A percentile compares a stretch with the other conserved stretches of the same genome.
Evolutionary conservation across 2,113 vertebrate species (phyloP).

Genomic region (Tor tambroides): DNA sequence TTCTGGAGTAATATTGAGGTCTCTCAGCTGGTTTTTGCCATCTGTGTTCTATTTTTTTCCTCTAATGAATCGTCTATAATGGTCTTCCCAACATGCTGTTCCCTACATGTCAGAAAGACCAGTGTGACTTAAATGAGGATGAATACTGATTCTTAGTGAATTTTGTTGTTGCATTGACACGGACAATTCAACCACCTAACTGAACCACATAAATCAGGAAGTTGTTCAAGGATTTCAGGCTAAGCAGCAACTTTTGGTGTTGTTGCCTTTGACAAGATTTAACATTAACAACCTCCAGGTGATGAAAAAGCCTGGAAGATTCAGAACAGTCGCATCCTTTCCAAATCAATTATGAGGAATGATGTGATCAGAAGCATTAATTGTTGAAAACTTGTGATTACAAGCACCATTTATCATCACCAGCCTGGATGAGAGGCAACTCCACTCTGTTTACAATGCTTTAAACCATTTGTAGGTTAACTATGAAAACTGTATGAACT

Average conservation of each 20-base stretch:
- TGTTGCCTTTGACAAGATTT: background rate
- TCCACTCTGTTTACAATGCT: conserved; percentile 78
- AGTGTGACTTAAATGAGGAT: background rate
- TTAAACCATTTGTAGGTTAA: conserved; percentile 66
- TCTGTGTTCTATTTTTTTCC: background rate
- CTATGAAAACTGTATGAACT: background rate
- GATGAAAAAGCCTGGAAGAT: background rate
- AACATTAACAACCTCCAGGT: background rate
- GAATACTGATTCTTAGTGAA: background rate
- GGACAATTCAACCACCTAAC: background rate
- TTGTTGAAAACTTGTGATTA: conserved; percentile 9
- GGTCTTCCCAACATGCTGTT: background rate
- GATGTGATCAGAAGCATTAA: background rate
- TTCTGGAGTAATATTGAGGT: conserved; percentile 1
- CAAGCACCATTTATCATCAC: background rate
- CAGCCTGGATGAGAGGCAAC: conserved; percentile 57
- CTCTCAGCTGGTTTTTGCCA: background rate
- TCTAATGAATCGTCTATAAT: background rate
- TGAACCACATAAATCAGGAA: background rate
- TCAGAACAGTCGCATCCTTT: background rate
- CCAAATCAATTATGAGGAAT: background rate
- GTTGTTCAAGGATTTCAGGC: background rate
- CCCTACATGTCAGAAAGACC: background rate
- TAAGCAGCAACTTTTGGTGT: background rate
- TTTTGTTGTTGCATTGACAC: background rate